Base-by-base conservation (phyloP, 2,113 vertebrate genomes). In the Ptychochromis oligacanthus region DNA sequence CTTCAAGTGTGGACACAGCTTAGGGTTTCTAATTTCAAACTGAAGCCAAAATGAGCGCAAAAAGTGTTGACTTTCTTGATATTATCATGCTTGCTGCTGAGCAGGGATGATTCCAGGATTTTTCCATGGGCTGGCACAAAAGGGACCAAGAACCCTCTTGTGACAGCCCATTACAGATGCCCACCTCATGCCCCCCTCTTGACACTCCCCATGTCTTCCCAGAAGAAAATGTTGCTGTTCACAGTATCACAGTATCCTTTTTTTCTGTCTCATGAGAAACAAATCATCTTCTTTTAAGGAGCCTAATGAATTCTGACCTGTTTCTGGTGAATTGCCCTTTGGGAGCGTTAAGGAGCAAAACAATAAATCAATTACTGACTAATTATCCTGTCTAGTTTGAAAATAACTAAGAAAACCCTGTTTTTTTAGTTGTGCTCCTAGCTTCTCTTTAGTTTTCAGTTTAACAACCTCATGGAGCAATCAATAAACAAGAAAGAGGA, bases 361-460 rank as follows among this genome's bases (percentile, higher is more conserved):
- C 43, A 70, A 70, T 43, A 70, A 70, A 52, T 52, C 65, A 70
- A 70, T 70, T 52, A 70, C 65, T 52, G 65, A 3, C 65, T 70
- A 70, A 70, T 70, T 70, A 70, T 20, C 43, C 1, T 52, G 24
- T 0, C 1, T 28, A 70, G 40, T 24, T 52, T 70, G 43, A 70
- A 70, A 70, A 70, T 70, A 52, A 70, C 65, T 70, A 70, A 70
- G 24, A 52, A 70, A 20, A n/a, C n/a, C 65, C 43, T 43, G 49
- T 40, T 31, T 70, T 43, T 46, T 46, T 46, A 46, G 43, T 46
- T 46, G 43, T 46, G 43, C 43, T 70, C 24, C 18, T 70, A 52
- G 17, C 5, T 49, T 31, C 43, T 70, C 43, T 70, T 70, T 70
- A 52, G 49, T 70, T 70, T 52, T 52, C 24, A 52, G 10, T 70